These are phyloP conservation scores for Channallabes apus DNA, from an alignment of 2,797 vertebrate species.

Conservation along the genomic window DNA sequence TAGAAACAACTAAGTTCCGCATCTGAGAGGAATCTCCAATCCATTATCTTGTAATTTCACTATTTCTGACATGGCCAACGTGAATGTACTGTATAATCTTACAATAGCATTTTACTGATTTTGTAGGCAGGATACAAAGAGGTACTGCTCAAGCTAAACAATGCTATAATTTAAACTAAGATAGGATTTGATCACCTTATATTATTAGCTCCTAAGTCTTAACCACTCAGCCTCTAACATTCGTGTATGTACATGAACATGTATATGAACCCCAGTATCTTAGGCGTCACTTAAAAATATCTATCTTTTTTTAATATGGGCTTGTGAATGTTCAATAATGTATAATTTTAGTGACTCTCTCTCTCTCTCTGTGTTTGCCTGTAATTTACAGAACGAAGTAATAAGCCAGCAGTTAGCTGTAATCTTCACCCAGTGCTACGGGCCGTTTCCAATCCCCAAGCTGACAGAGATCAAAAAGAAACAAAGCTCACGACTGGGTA, in stretches of 20 bases:
- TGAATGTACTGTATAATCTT: not conserved
- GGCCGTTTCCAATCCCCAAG: conserved; percentile 81
- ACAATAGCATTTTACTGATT: not conserved
- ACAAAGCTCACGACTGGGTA: conserved; percentile 76
- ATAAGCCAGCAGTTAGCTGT: conserved; percentile 81
- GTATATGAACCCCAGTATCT: too few relatives aligned
- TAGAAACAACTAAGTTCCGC: not conserved
- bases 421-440: conserved; percentile 82
- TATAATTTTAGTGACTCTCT: conserved; percentile 13
- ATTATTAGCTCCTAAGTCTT: not conserved
- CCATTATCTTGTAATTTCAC: not conserved
- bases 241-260: too few relatives aligned
- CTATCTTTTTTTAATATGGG: not conserved
- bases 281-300: not conserved
- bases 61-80: not conserved
- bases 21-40: not conserved
- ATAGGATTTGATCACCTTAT: not conserved
- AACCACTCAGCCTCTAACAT: not conserved
- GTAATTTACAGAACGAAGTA: conserved; percentile 75
- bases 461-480: conserved; percentile 81
- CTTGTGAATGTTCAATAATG: not conserved
- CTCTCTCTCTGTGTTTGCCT: conserved; percentile 40
- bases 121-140: not conserved
- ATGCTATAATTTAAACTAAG: not conserved
- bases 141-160: not conserved